These are phyloP conservation scores for Astyanax mexicanus DNA, from an alignment of 2,797 vertebrate genomes.

Conservation along the genomic window DNA sequence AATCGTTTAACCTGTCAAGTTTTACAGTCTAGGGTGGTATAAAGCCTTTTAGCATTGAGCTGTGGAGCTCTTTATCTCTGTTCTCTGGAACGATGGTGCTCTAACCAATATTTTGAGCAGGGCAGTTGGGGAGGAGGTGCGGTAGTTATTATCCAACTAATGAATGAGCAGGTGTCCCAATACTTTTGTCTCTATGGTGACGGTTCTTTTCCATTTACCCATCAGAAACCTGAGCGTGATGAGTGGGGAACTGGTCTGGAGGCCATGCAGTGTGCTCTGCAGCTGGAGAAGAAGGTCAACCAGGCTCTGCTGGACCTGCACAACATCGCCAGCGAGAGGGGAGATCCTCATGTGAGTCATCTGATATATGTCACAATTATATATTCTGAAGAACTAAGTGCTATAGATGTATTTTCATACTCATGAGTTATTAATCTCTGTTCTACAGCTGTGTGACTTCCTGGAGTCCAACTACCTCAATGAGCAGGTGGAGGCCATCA, in stretches of 20 bases:
- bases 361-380: too few relatives aligned
- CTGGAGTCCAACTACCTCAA: constrained; percentile 91
- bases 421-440: neutral
- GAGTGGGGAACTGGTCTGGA: constrained; percentile 90
- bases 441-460: constrained; percentile 89
- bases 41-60: too few relatives aligned
- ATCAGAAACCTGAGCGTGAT: constrained; percentile 90
- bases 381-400: neutral
- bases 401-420: neutral
- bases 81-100: too few relatives aligned
- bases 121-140: too few relatives aligned
- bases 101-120: too few relatives aligned
- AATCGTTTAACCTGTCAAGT: too few relatives aligned
- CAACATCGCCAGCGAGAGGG: constrained; percentile 79
- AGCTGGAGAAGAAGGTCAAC: constrained; percentile 92
- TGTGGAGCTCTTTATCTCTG: too few relatives aligned
- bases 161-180: too few relatives aligned
- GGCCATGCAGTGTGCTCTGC: constrained; percentile 88
- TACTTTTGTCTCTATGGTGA: too few relatives aligned
- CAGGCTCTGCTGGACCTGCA: constrained; percentile 87
- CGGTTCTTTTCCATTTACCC: neutral
- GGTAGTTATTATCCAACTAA: too few relatives aligned
- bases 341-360: constrained; percentile 81
- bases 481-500: constrained; percentile 93
- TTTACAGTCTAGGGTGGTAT: too few relatives aligned